These are phyloP conservation scores for Dufourea novaeangliae DNA, from an alignment of 1,140 invertebrate genomes.

Conservation along the genomic window DNA sequence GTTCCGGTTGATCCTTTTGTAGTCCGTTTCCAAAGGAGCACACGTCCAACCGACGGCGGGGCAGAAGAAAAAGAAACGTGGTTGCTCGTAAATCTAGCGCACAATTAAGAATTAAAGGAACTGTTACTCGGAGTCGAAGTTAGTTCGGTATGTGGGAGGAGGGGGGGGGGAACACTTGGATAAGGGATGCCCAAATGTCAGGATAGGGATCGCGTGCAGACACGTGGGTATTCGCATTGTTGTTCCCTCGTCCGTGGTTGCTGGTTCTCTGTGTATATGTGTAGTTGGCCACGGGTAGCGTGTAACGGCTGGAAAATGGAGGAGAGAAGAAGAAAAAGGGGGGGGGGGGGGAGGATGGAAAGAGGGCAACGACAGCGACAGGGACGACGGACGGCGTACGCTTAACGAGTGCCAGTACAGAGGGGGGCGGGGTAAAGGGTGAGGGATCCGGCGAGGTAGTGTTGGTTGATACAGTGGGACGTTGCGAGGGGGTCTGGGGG, in stretches of 20 bases:
- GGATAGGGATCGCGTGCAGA: conserved; percentile 59
- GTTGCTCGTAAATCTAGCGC: neutral
- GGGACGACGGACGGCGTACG: conserved; percentile 45
- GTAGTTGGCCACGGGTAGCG: conserved; percentile 12
- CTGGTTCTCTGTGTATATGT: too few species aligned
- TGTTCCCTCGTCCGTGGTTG: conserved; percentile 39
- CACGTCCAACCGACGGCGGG: too few species aligned
- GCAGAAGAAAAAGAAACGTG: neutral
- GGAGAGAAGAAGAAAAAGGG: conserved; percentile 23
- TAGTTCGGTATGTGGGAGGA: neutral
- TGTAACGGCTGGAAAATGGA: neutral
- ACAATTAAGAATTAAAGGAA: conserved; percentile 38
- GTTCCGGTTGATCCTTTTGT: conserved; percentile 20
- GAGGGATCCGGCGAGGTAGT: neutral
- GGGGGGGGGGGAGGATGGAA: too few species aligned
- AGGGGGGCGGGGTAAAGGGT: conserved; percentile 4
- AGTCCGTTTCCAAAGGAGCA: neutral
- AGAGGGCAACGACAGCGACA: conserved; percentile 46
- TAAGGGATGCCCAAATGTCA: conserved; percentile 40
- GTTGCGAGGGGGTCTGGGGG: neutral
- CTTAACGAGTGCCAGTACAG: conserved; percentile 42
- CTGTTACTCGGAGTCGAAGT: conserved; percentile 2
- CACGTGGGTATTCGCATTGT: conserved; percentile 51
- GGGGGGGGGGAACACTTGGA: neutral
- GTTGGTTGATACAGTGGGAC: conserved; percentile 1